Conservation (phyloP, 2,113 vertebrate species). For the Tangachromis dhanisi region DNA sequence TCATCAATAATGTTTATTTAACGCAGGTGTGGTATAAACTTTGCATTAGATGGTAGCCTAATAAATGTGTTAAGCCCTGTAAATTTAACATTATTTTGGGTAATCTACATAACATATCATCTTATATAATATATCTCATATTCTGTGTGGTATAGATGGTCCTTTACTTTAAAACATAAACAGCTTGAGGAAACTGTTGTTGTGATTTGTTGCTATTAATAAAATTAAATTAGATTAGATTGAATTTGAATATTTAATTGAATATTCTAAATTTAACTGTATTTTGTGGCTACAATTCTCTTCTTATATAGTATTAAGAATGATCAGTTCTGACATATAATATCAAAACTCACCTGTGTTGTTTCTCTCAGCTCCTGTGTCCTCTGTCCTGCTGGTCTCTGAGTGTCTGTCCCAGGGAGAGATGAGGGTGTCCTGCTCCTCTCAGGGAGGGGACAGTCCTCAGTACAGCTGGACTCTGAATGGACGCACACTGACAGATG, state of each 20-base stretch:
- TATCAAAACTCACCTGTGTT: neutral
- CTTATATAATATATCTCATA: neutral
- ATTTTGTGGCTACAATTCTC: neutral
- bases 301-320: neutral
- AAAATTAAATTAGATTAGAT: neutral
- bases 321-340: neutral
- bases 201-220: neutral
- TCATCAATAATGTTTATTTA: neutral
- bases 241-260: neutral
- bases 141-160: neutral
- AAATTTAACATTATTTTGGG: neutral
- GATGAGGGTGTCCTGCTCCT: neutral
- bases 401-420: neutral
- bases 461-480: neutral
- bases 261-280: neutral
- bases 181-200: fast-evolving
- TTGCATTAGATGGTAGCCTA: neutral
- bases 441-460: neutral
- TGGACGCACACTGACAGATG: neutral
- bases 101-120: neutral
- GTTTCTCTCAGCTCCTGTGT: neutral
- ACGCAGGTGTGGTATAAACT: neutral
- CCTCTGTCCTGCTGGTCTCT: neutral
- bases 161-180: neutral
- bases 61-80: neutral